phyloP scores from a whole-genome alignment of 2,113 vertebrate genomes.

The Hydrolagus affinis region DNA sequence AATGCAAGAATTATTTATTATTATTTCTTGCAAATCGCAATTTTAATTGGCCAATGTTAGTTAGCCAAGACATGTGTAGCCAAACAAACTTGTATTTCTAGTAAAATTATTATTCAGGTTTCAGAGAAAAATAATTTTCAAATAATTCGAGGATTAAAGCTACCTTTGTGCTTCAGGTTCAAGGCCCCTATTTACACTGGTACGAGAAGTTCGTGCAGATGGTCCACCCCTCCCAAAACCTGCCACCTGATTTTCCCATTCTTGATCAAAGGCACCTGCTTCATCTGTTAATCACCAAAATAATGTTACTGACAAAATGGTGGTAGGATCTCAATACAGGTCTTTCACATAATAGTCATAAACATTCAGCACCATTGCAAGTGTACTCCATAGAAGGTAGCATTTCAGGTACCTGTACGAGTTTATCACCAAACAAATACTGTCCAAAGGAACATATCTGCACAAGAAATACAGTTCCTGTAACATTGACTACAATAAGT shows the following conservation, averaged over 20 bases:
- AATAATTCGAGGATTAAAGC: conserved; percentile 24
- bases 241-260: conserved; percentile 75
- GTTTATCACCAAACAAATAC: not conserved
- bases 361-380: not conserved
- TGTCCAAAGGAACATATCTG: not conserved
- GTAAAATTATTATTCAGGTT: no score
- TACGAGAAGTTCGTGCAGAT: conserved; percentile 41
- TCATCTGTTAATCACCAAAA: conserved; percentile 58
- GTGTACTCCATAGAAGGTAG: not conserved
- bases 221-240: conserved; percentile 53
- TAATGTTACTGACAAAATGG: not conserved
- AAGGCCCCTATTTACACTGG: conserved; percentile 42
- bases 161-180: conserved; percentile 58
- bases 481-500: not conserved
- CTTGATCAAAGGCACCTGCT: conserved; percentile 71
- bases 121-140: not conserved
- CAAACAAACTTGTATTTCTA: no score
- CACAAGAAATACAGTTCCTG: not conserved
- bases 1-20: no score
- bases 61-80: no score
- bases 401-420: not conserved
- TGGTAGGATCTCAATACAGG: no score
- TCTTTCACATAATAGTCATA: not conserved
- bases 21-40: no score
- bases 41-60: no score